Base-by-base conservation (phyloP, 2,888 invertebrate species). In the Apamea epomidion region DNA sequence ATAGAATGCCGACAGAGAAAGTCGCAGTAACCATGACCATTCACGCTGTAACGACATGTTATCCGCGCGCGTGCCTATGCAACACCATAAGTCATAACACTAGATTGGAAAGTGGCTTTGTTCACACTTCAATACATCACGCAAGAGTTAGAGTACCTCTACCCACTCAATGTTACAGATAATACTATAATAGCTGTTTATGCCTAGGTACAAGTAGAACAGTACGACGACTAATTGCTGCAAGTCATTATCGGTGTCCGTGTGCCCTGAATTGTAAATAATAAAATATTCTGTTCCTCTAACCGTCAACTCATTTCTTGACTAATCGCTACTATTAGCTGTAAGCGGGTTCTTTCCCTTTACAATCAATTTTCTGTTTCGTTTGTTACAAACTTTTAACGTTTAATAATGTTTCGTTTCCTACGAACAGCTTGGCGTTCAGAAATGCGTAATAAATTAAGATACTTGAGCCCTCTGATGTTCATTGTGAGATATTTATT, bases 311-410 rank as follows among this genome's bases (percentile, higher is more conserved):
- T 81, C 51, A 60, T 80, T 82, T 77, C 74, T 76, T 76, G 69
- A 80, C 68, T 73, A 79, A 86, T 78, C 74, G 62, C 0, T 51
- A 80, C 80, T 86, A 83, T 79, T 76, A 87, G 73, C 42, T 25
- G 58, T 51, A 60, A 65, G 69, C 81, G 71, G 67, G 76, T 74
- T 83, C 68, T 80, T 86, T 86, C 82, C 81, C 86, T 88, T 76
- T 79, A 85, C 77, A 67, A 76, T 89, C 82, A 89, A 90, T 91
- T 89, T 90, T 90, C 88, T 84, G 86, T 87, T 89, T 86, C 84
- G 87, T 86, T 91, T 87, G 89, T 88, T 85, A 76, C 85, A 88
- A 91, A 91, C 82, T 91, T 92, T 84, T 82, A 84, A 83, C 83
- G 81, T 83, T 90, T 90, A 90, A 83, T 76, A 82, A 82, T 79